phyloP scores from a whole-genome alignment of 2,888 invertebrate genomes.

The Microctonus brassicae region DNA sequence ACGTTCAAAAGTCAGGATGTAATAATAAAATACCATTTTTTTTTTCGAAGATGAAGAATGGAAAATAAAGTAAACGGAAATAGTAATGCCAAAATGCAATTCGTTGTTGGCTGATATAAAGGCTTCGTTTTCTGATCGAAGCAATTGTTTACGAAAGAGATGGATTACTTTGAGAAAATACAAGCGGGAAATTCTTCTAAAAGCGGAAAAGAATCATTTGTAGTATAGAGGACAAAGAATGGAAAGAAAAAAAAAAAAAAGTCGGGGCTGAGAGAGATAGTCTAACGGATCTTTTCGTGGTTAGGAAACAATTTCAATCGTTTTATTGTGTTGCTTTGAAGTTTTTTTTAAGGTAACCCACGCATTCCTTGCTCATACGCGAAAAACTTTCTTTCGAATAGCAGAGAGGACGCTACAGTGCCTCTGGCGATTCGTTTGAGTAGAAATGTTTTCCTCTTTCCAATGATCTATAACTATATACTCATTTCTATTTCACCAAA shows the following conservation, averaged over 20 bases:
- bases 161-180: not conserved
- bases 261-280: conserved; percentile 27
- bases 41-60: not conserved
- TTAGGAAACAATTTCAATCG: conserved; percentile 67
- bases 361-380: conserved; percentile 54
- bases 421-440: conserved; percentile 42
- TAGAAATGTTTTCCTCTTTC: not conserved
- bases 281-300: conserved; percentile 31
- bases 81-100: not conserved
- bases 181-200: not conserved
- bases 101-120: not conserved
- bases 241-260: conserved; percentile 20
- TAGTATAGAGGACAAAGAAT: conserved; percentile 16
- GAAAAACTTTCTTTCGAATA: conserved; percentile 13
- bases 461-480: not conserved
- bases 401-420: conserved; percentile 10
- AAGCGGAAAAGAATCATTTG: not conserved
- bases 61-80: not conserved
- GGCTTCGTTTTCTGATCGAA: not conserved
- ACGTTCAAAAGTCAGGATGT: not conserved
- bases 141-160: not conserved
- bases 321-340: conserved; percentile 61
- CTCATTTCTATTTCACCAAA: not conserved
- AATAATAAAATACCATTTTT: conserved; percentile 2
- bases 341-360: conserved; percentile 59